Evolutionary conservation across 2,797 vertebrate species (phyloP).

Genomic region (Enteromius paludinosus): DNA sequence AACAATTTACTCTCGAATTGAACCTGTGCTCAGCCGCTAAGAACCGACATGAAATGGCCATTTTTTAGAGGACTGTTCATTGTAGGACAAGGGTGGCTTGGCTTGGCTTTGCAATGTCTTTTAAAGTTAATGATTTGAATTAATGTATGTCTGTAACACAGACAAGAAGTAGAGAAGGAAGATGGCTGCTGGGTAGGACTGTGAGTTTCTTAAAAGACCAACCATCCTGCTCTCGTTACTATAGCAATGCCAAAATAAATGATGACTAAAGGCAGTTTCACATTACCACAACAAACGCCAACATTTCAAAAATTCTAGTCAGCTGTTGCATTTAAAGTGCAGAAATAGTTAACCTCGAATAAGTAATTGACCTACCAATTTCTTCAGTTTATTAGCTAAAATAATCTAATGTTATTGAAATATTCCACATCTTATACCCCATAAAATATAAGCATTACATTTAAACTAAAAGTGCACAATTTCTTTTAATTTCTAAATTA

Average conservation of each 20-base stretch:
- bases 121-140: conserved; percentile 47
- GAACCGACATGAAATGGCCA: conserved; percentile 6
- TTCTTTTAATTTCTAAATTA: neutral
- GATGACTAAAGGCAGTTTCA: conserved; percentile 20
- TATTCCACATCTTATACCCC: neutral
- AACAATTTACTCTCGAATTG: conserved; percentile 53
- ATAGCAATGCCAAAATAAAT: conserved; percentile 16
- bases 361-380: no score
- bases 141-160: conserved; percentile 42
- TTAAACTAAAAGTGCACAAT: neutral
- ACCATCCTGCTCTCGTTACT: conserved; percentile 2
- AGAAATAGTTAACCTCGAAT: neutral
- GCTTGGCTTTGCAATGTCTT: conserved; percentile 26
- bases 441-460: neutral
- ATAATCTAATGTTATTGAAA: neutral
- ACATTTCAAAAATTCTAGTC: neutral
- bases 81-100: conserved; percentile 18
- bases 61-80: conserved; percentile 24
- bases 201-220: neutral
- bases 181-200: neutral
- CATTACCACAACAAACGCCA: neutral
- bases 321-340: neutral
- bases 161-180: neutral
- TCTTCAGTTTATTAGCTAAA: neutral
- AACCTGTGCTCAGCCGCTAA: conserved; percentile 34